Evolutionary conservation across 2,888 invertebrate genomes (phyloP).

Genomic region (Autographa gamma): DNA sequence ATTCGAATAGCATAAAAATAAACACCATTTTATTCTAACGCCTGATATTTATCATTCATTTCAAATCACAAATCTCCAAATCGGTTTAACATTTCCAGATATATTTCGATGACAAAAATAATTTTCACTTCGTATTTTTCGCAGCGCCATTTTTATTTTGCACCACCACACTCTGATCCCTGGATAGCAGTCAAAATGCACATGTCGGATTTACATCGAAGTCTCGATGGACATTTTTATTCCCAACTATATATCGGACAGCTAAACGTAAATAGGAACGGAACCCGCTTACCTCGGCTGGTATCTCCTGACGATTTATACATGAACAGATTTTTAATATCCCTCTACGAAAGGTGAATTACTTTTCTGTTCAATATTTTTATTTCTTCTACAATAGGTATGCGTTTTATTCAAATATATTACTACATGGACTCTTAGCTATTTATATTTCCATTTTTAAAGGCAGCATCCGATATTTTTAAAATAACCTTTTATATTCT

Average conservation of each 20-base stretch:
- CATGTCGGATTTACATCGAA: constrained; percentile 65
- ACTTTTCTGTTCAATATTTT: constrained; percentile 19
- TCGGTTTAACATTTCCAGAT: constrained; percentile 37
- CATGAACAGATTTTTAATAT: constrained; percentile 49
- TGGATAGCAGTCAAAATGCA: constrained; percentile 70
- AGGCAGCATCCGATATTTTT: not conserved
- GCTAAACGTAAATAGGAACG: constrained; percentile 58
- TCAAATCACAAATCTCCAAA: constrained; percentile 20
- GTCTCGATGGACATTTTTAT: constrained; percentile 58
- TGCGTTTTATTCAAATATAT: not conserved
- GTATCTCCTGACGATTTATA: constrained; percentile 40
- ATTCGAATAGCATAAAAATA: too few relatives aligned
- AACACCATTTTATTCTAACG: constrained; percentile 8
- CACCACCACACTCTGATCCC: constrained; percentile 66
- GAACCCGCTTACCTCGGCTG: constrained; percentile 40
- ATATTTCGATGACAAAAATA: constrained; percentile 56
- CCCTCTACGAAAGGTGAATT: constrained; percentile 20
- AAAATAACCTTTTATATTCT: not conserved
- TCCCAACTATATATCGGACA: constrained; percentile 56
- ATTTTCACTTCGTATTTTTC: constrained; percentile 59
- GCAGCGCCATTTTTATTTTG: constrained; percentile 63
- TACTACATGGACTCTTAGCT: not conserved
- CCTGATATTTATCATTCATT: not conserved
- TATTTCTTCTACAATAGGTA: not conserved
- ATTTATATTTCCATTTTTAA: constrained; percentile 10